Conservation (phyloP, 2,113 vertebrate species). For the Pantherophis guttatus region DNA sequence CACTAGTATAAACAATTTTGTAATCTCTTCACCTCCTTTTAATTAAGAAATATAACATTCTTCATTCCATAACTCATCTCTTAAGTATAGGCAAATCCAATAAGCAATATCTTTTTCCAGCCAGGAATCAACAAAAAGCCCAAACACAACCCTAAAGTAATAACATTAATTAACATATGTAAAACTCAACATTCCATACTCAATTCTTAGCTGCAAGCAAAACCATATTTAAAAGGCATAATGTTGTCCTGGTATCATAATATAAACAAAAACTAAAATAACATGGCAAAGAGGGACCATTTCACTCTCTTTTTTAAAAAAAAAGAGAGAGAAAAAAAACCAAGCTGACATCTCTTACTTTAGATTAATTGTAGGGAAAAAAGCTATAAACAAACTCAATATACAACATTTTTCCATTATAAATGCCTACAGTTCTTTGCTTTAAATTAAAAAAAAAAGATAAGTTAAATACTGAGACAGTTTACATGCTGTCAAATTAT, state of each 20-base stretch:
- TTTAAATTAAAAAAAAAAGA: not conserved
- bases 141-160: not conserved
- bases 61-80: not conserved
- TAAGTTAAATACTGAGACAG: not conserved
- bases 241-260: not conserved
- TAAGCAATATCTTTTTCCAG: not conserved
- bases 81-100: not conserved
- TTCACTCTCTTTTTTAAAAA: not conserved
- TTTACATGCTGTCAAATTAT: not conserved
- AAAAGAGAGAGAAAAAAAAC: not conserved
- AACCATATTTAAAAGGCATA: not conserved
- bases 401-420: not conserved
- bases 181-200: not conserved
- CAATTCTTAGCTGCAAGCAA: not conserved
- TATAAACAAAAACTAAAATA: not conserved
- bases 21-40: not conserved
- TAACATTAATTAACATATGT: not conserved
- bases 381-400: not conserved
- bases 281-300: not conserved
- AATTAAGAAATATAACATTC: not conserved
- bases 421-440: not conserved
- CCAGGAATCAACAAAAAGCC: not conserved
- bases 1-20: not conserved
- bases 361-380: not conserved
- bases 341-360: not conserved